Evolutionary conservation across 2,888 invertebrate species (phyloP).

Genomic region (Philopedon plagiatum): DNA sequence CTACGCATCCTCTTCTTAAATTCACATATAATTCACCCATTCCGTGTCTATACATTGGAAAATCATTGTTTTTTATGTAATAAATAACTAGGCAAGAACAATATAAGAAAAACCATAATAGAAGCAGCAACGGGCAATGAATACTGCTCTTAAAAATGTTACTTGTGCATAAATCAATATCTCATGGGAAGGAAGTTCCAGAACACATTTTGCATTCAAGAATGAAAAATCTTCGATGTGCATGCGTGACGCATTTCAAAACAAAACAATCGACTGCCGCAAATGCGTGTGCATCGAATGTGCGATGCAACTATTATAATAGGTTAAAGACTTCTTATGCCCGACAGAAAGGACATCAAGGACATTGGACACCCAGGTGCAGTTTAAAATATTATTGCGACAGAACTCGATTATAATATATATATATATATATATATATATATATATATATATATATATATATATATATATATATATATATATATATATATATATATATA

Average conservation of each 20-base stretch:
- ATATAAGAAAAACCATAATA: too few species aligned
- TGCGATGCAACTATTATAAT: conserved; percentile 49
- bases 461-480: too few species aligned
- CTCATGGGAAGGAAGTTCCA: conserved; percentile 21
- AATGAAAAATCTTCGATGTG: conserved; percentile 26
- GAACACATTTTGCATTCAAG: conserved; percentile 30
- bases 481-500: too few species aligned
- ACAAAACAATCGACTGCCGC: conserved; percentile 42
- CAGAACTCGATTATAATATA: neutral
- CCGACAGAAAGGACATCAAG: conserved; percentile 45
- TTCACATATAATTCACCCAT: too few species aligned
- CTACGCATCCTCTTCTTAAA: too few species aligned
- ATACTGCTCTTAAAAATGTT: too few species aligned
- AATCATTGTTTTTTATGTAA: too few species aligned
- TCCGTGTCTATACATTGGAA: too few species aligned
- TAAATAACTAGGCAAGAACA: too few species aligned
- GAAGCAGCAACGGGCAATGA: too few species aligned
- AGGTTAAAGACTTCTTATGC: conserved; percentile 48
- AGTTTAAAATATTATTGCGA: conserved; percentile 7
- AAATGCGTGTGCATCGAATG: conserved; percentile 49
- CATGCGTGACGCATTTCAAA: conserved; percentile 44
- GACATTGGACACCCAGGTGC: conserved; percentile 33
- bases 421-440: too few species aligned
- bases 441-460: too few species aligned
- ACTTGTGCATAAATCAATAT: conserved; percentile 10